phyloP scores from a whole-genome alignment of 2,888 invertebrate genomes.

The Azorinus chamasolen region DNA sequence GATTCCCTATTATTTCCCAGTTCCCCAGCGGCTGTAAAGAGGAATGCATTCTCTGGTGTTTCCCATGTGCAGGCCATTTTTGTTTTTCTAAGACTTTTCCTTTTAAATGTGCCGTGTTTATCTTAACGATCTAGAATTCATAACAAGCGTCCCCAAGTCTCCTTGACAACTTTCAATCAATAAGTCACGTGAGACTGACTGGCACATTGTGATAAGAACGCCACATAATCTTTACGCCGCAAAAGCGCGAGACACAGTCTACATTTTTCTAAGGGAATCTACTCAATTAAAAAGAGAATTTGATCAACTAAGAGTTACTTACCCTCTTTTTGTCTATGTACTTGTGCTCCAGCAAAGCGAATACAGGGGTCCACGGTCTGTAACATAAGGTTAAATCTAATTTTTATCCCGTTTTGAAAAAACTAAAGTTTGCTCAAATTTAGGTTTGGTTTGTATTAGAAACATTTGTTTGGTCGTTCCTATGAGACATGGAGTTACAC shows the following conservation, averaged over 20 bases:
- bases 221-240: not conserved
- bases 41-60: constrained; percentile 65
- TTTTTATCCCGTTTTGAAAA: too few relatives aligned
- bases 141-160: constrained; percentile 56
- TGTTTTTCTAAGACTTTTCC: not conserved
- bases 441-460: too few relatives aligned
- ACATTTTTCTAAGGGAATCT: too few relatives aligned
- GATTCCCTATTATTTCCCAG: constrained; percentile 82
- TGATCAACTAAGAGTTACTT: too few relatives aligned
- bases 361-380: constrained; percentile 61
- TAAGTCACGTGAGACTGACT: constrained; percentile 47
- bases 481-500: too few relatives aligned
- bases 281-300: too few relatives aligned
- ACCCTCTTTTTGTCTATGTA: constrained; percentile 49
- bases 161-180: constrained; percentile 69
- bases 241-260: too few relatives aligned
- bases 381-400: constrained; percentile 3
- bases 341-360: constrained; percentile 58
- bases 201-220: constrained; percentile 9
- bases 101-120: constrained; percentile 34
- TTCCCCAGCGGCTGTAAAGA: constrained; percentile 82
- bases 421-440: too few relatives aligned
- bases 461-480: too few relatives aligned
- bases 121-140: constrained; percentile 53
- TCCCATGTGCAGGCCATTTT: constrained; percentile 61